These are phyloP conservation scores for Clarias pachynema DNA, from an alignment of 2,797 vertebrate genomes.

Conservation along the genomic window DNA sequence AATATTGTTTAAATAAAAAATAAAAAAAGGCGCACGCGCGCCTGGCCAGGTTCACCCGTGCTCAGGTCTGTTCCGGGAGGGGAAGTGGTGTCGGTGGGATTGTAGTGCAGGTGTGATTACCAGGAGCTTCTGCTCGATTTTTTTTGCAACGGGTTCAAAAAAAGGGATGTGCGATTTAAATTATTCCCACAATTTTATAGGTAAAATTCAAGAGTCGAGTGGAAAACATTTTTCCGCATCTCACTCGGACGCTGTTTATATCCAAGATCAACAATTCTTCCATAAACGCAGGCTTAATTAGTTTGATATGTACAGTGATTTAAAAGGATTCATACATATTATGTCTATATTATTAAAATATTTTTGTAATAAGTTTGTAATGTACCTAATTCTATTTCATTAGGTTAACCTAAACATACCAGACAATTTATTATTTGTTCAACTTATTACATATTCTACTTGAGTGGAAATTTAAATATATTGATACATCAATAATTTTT, in stretches of 20 bases:
- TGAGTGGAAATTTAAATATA: too few relatives aligned
- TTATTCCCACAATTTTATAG: constrained; percentile 17
- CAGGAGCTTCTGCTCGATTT: constrained; percentile 30
- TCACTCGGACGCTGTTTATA: too few relatives aligned
- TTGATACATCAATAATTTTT: too few relatives aligned
- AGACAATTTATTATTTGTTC: too few relatives aligned
- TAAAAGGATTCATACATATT: too few relatives aligned
- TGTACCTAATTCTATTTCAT: too few relatives aligned
- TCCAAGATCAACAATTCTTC: neutral
- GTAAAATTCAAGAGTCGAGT: neutral
- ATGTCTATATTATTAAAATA: too few relatives aligned
- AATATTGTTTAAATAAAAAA: too few relatives aligned
- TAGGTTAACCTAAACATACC: too few relatives aligned
- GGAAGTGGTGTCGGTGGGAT: constrained; percentile 42
- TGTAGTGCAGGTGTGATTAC: constrained; percentile 29
- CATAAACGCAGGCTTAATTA: neutral
- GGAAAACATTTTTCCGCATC: neutral
- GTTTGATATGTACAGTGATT: neutral
- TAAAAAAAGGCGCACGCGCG: neutral
- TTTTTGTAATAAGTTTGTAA: too few relatives aligned
- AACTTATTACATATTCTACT: too few relatives aligned
- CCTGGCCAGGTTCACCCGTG: neutral
- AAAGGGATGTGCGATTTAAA: constrained; percentile 32
- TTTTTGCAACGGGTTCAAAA: constrained; percentile 2
- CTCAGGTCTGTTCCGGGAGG: constrained; percentile 11